phyloP scores from a whole-genome alignment of 2,113 vertebrate species.

The Sus scrofa region T2T-Sscrofa CM000824.6:64330001-64330500 shows the following conservation, averaged over 20 bases:
- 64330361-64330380: neutral
- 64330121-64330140: neutral
- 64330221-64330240: neutral
- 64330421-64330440: neutral
- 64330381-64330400: neutral
- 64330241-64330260: neutral
- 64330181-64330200: neutral
- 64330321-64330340: neutral
- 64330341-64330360: neutral
- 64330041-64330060: neutral
- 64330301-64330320: neutral
- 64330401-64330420: conserved; percentile 27
- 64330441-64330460: neutral
- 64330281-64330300: neutral
- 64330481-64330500: neutral
- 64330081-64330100: neutral
- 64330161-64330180: neutral
- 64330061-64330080: conserved; percentile 12
- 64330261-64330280: neutral
- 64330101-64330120: neutral
- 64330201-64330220: neutral
- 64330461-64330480: neutral
- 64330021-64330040: neutral
- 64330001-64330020: neutral
- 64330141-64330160: neutral